Conservation (phyloP, 2,797 vertebrate genomes). For the Leuciscus waleckii region DNA sequence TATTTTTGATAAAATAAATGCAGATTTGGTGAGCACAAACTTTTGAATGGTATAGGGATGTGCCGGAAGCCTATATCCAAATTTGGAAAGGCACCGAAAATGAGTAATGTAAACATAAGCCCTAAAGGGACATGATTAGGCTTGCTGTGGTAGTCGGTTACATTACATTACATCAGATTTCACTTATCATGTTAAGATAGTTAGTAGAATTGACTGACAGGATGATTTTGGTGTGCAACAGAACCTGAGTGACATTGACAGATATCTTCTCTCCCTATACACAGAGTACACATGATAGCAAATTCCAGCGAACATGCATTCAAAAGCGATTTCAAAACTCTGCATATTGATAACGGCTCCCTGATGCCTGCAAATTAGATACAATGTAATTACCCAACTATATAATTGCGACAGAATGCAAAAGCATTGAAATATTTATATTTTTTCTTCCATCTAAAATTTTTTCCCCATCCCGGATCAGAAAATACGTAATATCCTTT, state of each 20-base stretch:
- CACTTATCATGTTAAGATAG: no score
- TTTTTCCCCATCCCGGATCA: not conserved
- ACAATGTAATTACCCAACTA: not conserved
- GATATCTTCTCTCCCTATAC: no score
- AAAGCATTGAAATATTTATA: not conserved
- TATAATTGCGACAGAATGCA: not conserved
- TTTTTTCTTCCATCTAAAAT: not conserved
- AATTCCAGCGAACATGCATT: no score
- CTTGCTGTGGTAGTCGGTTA: not conserved
- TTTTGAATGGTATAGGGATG: not conserved
- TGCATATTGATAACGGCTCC: not conserved
- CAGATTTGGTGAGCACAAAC: not conserved
- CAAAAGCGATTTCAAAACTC: no score
- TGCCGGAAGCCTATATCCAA: no score
- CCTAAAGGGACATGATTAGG: no score
- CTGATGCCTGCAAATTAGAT: not conserved
- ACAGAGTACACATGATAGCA: no score
- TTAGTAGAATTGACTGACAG: no score
- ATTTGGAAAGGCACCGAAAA: no score
- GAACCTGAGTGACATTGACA: not conserved
- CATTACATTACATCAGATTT: not conserved
- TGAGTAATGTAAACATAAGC: no score
- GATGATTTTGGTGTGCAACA: not conserved
- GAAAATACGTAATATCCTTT: no score
- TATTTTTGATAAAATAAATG: not conserved